These are phyloP conservation scores for Heterochromis multidens DNA, from an alignment of 2,113 vertebrate genomes.

Conservation along the genomic window DNA sequence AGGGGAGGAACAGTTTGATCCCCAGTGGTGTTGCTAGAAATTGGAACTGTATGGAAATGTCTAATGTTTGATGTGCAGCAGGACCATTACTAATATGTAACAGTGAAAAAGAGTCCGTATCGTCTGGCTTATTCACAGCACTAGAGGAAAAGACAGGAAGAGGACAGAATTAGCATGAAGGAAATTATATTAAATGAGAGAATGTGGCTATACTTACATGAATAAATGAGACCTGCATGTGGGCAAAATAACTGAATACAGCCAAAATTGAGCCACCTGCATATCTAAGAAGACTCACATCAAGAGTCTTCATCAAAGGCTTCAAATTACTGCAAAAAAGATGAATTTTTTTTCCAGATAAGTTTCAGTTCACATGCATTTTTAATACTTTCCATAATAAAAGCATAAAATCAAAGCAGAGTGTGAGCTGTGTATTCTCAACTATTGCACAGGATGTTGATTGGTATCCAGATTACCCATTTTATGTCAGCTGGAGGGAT, in stretches of 20 bases:
- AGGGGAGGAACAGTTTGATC: slow-evolving; percentile 5
- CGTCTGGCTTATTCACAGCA: not conserved
- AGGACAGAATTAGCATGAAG: not conserved
- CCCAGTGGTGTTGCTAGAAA: not conserved
- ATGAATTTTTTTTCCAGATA: not conserved
- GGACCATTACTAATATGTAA: not conserved
- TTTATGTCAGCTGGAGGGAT: not conserved
- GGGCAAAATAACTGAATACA: not conserved
- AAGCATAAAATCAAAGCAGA: not conserved
- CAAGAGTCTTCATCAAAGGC: slow-evolving; percentile 6
- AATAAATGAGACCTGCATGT: slow-evolving; percentile 6
- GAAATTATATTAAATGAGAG: not conserved
- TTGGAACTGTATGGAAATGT: not conserved
- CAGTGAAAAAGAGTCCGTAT: not conserved
- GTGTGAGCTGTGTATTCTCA: not conserved
- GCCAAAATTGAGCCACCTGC: not conserved
- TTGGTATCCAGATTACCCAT: not conserved
- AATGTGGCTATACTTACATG: not conserved
- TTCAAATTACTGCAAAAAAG: not conserved
- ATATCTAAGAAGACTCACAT: slow-evolving; percentile 4
- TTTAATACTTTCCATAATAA: slow-evolving; percentile 9
- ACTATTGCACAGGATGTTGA: not conserved
- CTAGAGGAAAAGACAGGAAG: not conserved
- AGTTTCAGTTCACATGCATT: slow-evolving; percentile 10
- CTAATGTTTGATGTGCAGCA: slow-evolving; percentile 1